These are phyloP conservation scores for Calcarius lapponicus DNA, from an alignment of 2,797 vertebrate genomes.

Conservation along the genomic window DNA sequence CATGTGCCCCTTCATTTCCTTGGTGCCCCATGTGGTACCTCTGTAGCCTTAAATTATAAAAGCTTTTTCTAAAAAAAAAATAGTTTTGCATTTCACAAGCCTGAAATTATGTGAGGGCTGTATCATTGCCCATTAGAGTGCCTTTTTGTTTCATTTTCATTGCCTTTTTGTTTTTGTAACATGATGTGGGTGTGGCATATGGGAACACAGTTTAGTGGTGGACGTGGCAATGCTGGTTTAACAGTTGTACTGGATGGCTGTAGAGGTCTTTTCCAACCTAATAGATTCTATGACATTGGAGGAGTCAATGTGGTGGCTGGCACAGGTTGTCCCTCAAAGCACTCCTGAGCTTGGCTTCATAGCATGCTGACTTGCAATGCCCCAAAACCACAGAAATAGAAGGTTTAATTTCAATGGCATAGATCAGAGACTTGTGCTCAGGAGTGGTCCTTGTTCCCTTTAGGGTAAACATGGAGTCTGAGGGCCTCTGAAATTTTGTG, in stretches of 20 bases:
- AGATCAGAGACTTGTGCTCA: not conserved
- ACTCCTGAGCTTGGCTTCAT: not conserved
- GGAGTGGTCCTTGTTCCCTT: not conserved
- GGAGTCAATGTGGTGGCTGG: not conserved
- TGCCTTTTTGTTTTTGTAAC: not conserved
- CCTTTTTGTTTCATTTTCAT: not conserved
- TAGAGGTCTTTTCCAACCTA: not conserved
- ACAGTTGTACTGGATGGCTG: not conserved
- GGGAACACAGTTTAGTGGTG: not conserved
- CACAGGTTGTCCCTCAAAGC: not conserved
- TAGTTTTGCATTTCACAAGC: constrained; percentile 4
- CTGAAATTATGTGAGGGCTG: not conserved
- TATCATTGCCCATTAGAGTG: not conserved
- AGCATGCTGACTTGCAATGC: not conserved
- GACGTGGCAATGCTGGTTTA: not conserved
- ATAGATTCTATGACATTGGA: not conserved
- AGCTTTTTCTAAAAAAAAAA: not conserved
- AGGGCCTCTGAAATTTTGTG: not conserved
- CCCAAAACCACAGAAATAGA: not conserved
- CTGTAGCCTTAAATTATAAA: not conserved
- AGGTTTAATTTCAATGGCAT: rapidly evolving
- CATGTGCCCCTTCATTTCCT: not conserved
- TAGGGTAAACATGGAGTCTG: not conserved
- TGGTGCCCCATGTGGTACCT: no score
- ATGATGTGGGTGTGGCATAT: not conserved